Base-by-base conservation (phyloP, 1,140 invertebrate genomes). In the Philotrypesis tridentata region DNA sequence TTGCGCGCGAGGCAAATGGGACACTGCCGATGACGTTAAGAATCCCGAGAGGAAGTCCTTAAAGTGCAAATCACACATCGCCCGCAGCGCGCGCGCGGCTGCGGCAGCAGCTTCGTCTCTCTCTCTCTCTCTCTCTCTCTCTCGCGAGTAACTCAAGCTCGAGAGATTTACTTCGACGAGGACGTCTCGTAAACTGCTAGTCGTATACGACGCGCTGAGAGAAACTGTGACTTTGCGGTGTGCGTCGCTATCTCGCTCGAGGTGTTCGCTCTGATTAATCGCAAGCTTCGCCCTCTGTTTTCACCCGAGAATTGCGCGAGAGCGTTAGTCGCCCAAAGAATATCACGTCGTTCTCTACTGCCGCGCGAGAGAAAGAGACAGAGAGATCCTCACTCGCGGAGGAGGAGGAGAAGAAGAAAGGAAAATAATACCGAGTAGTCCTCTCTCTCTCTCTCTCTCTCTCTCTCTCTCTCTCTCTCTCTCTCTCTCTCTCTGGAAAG, bases 21-120 rank as follows among this genome's bases (percentile, higher is more conserved):
- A 43, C 33, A 29, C 70, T 25, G 70, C 70, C 31, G 31, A 43
- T 27, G 70, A 43, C 70, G 37, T 43, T 72, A 72, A 72, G 70
- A 72, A 72, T 23, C 70, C 23, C 31, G n/a, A n/a, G 67, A 8
- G 37, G 37, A 43, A 43, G 33, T 43, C 37, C 33, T 43, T 43
- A n/a, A 72, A 72, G 70, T 72, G 70, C 70, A 43, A 72, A 72
- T 72, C 33, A 25, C 70, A 29, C 63, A 55, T 55, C 48, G 48
- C 48, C 21, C 21, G 48, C 48, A 55, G 48, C 48, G 25, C n/a
- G 4, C 11, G 4, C 3, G 55, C 55, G 5, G 14, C 14, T 23
- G 25, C n/a, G 4, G 61, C 55, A 17, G 55, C 55, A 21, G 14
- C 14, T 23, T 63, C 61, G 61, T 27, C 63, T 2, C 21, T 4